A percentile compares a stretch with the other conserved stretches of the same genome.
Conservation (phyloP, 1,140 invertebrate species). For the Lycorma delicatula region DNA sequence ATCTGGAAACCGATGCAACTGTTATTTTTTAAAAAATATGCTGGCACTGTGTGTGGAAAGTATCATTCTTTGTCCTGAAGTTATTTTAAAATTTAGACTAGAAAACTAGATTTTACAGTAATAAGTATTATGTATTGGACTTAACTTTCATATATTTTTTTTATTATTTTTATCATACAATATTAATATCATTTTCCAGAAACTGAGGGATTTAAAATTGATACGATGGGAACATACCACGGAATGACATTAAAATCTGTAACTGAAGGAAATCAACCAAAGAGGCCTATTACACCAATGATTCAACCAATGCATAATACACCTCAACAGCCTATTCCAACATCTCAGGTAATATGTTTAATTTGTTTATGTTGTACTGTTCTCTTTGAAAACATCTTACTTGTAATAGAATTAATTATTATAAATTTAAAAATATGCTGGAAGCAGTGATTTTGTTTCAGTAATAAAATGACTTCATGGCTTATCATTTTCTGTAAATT, state of each 20-base stretch:
- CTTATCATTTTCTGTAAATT: too few relatives aligned
- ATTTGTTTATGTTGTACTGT: too few relatives aligned
- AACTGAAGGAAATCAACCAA: constrained; percentile 73
- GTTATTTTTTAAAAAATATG: too few relatives aligned
- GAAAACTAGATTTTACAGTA: neutral
- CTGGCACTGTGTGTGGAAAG: too few relatives aligned
- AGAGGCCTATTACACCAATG: constrained; percentile 48
- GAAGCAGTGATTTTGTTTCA: too few relatives aligned
- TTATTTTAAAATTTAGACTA: constrained; percentile 17
- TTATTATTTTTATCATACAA: too few relatives aligned
- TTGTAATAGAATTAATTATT: too few relatives aligned
- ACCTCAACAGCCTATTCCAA: constrained; percentile 18
- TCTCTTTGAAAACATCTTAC: too few relatives aligned
- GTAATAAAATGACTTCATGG: too few relatives aligned
- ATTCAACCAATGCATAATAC: constrained; percentile 35
- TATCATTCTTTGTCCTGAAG: neutral
- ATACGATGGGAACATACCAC: constrained; percentile 95
- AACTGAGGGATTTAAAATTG: constrained; percentile 96
- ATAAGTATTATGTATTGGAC: neutral
- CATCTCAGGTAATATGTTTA: constrained; percentile 24
- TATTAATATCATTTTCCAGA: too few relatives aligned
- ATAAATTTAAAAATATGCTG: too few relatives aligned
- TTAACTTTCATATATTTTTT: neutral
- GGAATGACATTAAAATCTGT: constrained; percentile 96
- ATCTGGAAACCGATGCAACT: too few relatives aligned